A percentile compares a stretch with the other conserved stretches of the same genome.
Conservation (phyloP, 2,888 invertebrate species). For the Micoletzkya japonica region DNA sequence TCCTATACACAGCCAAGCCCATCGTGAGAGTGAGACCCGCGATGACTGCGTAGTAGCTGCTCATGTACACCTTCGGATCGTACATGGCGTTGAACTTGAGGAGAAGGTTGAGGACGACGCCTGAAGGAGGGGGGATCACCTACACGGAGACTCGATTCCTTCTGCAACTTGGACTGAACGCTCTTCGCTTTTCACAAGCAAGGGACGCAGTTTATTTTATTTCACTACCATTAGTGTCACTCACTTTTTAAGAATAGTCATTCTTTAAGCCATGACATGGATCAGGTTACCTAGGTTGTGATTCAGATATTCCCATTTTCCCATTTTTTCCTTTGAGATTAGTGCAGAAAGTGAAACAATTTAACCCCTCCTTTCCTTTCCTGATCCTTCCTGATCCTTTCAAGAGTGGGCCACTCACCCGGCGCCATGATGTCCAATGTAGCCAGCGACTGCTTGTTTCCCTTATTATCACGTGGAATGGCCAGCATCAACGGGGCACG, state of each 20-base stretch:
- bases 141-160: conserved; percentile 46
- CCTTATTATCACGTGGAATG: conserved; percentile 40
- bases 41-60: conserved; percentile 39
- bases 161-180: too few relatives aligned
- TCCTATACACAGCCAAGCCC: conserved; percentile 40
- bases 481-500: conserved; percentile 45
- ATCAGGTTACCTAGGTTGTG: too few relatives aligned
- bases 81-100: conserved; percentile 52
- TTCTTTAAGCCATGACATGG: too few relatives aligned
- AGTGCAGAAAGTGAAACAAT: too few relatives aligned
- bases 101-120: conserved; percentile 43
- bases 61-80: conserved; percentile 38
- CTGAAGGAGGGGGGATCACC: conserved; percentile 20
- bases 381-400: too few relatives aligned
- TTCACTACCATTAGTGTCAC: too few relatives aligned
- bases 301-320: too few relatives aligned
- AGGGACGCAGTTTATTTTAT: too few relatives aligned
- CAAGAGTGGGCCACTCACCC: conserved; percentile 32
- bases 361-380: too few relatives aligned
- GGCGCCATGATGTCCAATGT: conserved; percentile 48
- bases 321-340: too few relatives aligned
- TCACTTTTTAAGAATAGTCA: too few relatives aligned
- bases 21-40: conserved; percentile 38
- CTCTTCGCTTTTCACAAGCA: too few relatives aligned
- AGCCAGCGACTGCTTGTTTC: conserved; percentile 43